Evolutionary conservation across 2,113 vertebrate species (phyloP).

Genomic region (Australoheros scitulus): DNA sequence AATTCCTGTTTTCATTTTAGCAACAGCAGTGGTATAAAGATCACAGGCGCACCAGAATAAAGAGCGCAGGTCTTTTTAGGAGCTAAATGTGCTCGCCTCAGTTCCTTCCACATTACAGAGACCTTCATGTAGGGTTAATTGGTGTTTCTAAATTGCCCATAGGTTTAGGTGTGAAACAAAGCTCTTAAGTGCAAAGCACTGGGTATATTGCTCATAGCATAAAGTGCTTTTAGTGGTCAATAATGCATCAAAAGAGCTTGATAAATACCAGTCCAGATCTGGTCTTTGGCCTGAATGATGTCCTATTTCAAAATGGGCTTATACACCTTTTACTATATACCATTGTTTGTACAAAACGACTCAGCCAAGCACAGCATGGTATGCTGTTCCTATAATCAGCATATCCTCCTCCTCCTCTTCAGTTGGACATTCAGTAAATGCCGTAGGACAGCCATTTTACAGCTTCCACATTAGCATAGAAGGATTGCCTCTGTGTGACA

Average conservation of each 20-base stretch:
- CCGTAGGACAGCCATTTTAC: conserved; percentile 25
- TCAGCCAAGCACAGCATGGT: conserved; percentile 14
- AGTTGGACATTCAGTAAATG: conserved; percentile 24
- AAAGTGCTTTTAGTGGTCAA: background rate
- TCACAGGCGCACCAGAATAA: background rate
- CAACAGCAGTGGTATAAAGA: background rate
- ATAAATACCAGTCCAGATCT: background rate
- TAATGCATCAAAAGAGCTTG: background rate
- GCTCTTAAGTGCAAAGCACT: background rate
- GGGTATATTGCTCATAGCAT: background rate
- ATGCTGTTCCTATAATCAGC: conserved; percentile 39
- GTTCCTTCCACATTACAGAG: background rate
- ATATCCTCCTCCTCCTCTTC: conserved; percentile 26
- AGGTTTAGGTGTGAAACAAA: conserved; percentile 5
- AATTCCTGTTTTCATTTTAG: background rate
- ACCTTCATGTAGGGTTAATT: background rate
- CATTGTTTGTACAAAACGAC: conserved; percentile 43
- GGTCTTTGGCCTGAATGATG: conserved; percentile 3
- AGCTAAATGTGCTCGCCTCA: background rate
- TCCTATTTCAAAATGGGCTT: background rate
- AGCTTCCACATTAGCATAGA: conserved; percentile 24
- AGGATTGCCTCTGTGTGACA: conserved; percentile 5
- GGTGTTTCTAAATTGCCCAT: conserved; percentile 4
- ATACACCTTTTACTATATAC: conserved; percentile 4
- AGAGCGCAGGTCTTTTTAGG: conserved; percentile 1